Percentiles rank a stretch among this genome's conserved stretches.
Evolutionary conservation across 2,888 invertebrate genomes (phyloP).

Genomic region (Apodemia hepburni): DNA sequence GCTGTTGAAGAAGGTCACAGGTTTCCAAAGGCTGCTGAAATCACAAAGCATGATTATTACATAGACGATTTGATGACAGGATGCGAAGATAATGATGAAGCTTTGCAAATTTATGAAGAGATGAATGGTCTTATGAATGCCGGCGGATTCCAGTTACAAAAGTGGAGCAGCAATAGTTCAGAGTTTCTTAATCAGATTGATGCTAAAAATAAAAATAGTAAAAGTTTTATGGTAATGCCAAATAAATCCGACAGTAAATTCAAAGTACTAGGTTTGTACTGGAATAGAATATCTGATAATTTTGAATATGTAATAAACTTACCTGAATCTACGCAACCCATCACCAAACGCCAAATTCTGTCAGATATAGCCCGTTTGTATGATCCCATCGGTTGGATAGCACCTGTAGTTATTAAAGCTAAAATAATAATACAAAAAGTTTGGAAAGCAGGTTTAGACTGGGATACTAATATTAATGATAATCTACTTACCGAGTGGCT

Average conservation of each 20-base stretch:
- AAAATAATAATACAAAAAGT: conserved; percentile 2
- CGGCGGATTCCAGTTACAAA: conserved; percentile 37
- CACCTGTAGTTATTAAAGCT: background rate
- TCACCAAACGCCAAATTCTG: conserved; percentile 25
- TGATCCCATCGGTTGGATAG: conserved; percentile 23
- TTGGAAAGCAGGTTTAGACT: conserved; percentile 27
- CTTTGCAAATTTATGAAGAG: conserved; percentile 29
- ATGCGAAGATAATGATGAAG: conserved; percentile 28
- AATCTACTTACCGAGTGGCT: background rate
- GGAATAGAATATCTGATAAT: conserved; percentile 14
- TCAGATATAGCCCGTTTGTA: conserved; percentile 28
- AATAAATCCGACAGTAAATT: conserved; percentile 16
- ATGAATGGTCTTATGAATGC: conserved; percentile 31
- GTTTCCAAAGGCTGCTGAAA: conserved; percentile 22
- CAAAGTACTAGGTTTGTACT: conserved; percentile 23
- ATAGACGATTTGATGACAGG: conserved; percentile 35
- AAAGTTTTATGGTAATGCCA: conserved; percentile 6
- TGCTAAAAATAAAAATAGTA: background rate
- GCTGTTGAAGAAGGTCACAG: conserved; percentile 21
- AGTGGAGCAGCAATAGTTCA: conserved; percentile 30
- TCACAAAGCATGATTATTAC: conserved; percentile 25
- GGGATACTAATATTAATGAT: conserved; percentile 28
- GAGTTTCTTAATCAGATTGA: conserved; percentile 18
- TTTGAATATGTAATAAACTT: conserved; percentile 17
- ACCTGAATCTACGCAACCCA: background rate